Conservation (phyloP, 2,113 vertebrate species). For the Grus americana region DNA sequence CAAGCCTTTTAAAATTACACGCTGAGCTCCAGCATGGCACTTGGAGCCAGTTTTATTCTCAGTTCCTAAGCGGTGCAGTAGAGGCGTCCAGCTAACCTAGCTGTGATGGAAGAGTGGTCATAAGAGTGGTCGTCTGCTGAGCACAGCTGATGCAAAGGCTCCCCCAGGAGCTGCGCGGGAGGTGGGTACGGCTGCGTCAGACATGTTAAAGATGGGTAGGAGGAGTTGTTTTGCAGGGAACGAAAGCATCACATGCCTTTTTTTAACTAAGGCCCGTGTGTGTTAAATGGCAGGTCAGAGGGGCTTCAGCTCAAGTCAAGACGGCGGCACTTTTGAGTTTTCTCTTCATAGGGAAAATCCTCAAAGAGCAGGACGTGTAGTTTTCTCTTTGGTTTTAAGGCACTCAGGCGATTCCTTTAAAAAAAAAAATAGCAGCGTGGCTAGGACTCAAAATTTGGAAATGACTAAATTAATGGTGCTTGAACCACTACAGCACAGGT, state of each 20-base stretch:
- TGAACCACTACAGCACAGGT: background rate
- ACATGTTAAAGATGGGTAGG: background rate
- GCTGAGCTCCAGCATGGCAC: background rate
- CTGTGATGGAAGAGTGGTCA: background rate
- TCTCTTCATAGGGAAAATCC: background rate
- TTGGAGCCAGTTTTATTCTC: background rate
- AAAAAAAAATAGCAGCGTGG: rapidly evolving
- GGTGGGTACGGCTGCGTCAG: background rate
- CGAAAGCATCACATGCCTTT: background rate
- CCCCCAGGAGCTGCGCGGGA: rapidly evolving
- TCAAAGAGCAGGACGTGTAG: rapidly evolving
- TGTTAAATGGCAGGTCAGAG: background rate
- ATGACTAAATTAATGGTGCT: background rate
- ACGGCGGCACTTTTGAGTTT: rapidly evolving
- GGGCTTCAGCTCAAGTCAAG: background rate
- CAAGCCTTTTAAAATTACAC: background rate
- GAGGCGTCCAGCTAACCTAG: background rate
- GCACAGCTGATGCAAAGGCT: background rate
- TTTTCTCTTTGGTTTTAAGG: background rate
- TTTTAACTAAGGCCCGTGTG: background rate
- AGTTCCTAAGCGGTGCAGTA: background rate
- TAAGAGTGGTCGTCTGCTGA: background rate
- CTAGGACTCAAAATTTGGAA: background rate
- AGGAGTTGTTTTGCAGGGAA: background rate
- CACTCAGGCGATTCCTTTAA: rapidly evolving